Conservation (phyloP, 2,888 invertebrate genomes). For the Pachydiplax longipennis region DNA sequence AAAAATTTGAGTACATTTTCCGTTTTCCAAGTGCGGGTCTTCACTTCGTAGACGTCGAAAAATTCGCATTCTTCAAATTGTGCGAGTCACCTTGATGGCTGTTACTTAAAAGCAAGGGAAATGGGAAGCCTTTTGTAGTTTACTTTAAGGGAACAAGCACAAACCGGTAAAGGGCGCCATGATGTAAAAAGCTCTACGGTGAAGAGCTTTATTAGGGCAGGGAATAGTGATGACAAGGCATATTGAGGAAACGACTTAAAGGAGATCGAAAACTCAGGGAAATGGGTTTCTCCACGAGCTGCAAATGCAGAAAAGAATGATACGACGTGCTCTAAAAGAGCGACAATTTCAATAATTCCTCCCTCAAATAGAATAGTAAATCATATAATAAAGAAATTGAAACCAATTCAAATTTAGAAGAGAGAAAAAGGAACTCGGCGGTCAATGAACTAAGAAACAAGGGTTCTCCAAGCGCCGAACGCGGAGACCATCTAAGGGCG, state of each 20-base stretch:
- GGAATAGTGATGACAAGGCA: not conserved
- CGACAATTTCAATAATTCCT: too few species aligned
- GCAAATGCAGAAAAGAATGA: not conserved
- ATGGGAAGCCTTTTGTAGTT: not conserved
- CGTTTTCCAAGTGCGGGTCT: not conserved
- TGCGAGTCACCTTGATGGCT: not conserved
- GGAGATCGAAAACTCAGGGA: not conserved
- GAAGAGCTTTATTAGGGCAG: not conserved
- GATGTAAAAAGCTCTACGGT: not conserved
- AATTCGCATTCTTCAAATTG: not conserved
- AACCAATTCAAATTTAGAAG: not conserved
- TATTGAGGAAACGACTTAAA: not conserved
- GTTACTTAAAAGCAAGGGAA: not conserved
- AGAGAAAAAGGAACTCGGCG: too few species aligned
- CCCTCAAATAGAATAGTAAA: not conserved
- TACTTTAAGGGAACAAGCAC: not conserved
- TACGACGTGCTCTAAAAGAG: not conserved
- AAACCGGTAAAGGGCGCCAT: not conserved
- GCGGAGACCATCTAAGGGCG: too few species aligned
- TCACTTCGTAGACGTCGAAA: not conserved
- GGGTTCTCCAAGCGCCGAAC: too few species aligned
- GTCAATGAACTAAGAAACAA: too few species aligned
- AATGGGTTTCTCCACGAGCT: not conserved
- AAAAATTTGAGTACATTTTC: not conserved
- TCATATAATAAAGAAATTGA: not conserved